Conservation (phyloP, 1,140 invertebrate species). For the Pachypeltis micranthus region DNA sequence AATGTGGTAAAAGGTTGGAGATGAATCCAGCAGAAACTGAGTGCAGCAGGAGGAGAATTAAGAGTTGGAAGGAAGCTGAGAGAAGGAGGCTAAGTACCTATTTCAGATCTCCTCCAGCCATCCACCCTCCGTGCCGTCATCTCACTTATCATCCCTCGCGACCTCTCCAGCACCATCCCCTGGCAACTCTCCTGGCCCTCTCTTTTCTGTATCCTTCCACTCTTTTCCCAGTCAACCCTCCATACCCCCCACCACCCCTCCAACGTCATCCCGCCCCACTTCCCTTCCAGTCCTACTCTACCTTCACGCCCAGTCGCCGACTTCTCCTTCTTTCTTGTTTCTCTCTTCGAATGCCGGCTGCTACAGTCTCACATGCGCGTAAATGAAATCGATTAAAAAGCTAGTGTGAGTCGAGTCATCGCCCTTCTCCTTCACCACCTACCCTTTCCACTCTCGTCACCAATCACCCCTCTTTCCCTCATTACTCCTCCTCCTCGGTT, state of each 20-base stretch:
- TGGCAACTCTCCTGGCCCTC: not conserved
- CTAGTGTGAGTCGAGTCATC: slow-evolving; percentile 19
- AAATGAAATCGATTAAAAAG: slow-evolving; percentile 28
- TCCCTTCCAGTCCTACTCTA: not conserved
- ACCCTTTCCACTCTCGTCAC: not conserved
- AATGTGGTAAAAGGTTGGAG: no score
- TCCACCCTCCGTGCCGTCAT: no score
- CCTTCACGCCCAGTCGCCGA: not conserved
- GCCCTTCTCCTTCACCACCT: not conserved
- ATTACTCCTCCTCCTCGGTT: no score
- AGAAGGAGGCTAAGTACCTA: no score
- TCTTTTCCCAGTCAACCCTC: not conserved
- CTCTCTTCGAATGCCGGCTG: slow-evolving; percentile 16
- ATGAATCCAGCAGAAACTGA: no score
- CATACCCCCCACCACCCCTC: not conserved
- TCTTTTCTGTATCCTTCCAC: not conserved
- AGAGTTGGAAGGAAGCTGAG: no score
- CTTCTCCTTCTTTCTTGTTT: slow-evolving; percentile 23
- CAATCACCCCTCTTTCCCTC: not conserved
- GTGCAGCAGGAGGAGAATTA: no score
- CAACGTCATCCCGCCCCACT: not conserved
- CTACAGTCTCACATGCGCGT: slow-evolving; percentile 26
- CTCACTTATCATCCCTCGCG: no score
- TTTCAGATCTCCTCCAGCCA: no score
- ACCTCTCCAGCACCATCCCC: no score